Conservation (phyloP, 1,140 invertebrate genomes). For the Spodoptera frugiperda region DNA sequence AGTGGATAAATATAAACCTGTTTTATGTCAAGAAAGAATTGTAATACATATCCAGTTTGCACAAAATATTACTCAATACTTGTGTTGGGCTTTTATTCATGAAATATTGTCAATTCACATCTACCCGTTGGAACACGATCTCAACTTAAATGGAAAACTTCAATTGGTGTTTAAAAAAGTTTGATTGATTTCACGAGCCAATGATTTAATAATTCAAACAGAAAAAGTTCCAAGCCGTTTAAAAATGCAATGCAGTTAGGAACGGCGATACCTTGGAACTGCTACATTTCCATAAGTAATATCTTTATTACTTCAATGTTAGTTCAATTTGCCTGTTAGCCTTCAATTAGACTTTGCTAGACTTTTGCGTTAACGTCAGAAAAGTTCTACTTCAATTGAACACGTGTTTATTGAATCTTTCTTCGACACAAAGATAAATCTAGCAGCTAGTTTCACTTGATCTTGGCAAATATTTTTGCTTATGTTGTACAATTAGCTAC, state of each 20-base stretch:
- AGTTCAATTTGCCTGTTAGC: too few species aligned
- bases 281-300: too few species aligned
- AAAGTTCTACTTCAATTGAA: too few species aligned
- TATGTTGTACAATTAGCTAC: background rate
- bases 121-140: conserved; percentile 11
- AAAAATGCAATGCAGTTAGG: too few species aligned
- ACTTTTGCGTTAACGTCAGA: too few species aligned
- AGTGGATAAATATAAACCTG: background rate
- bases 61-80: conserved; percentile 19
- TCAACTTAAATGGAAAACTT: conserved; percentile 59
- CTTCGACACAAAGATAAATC: background rate
- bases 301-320: too few species aligned
- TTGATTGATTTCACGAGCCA: conserved; percentile 46
- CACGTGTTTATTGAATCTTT: too few species aligned
- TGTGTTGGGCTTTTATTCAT: conserved; percentile 48
- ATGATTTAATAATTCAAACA: conserved; percentile 6
- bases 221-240: too few species aligned
- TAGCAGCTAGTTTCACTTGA: conserved; percentile 1
- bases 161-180: conserved; percentile 27
- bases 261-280: too few species aligned
- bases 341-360: too few species aligned
- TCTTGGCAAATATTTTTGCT: conserved; percentile 20
- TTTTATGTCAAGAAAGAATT: background rate
- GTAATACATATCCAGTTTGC: background rate
- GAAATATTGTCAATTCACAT: conserved; percentile 50